Base-by-base conservation (phyloP, 2,797 vertebrate genomes). In the Pseudocheirus occidentalis region DNA sequence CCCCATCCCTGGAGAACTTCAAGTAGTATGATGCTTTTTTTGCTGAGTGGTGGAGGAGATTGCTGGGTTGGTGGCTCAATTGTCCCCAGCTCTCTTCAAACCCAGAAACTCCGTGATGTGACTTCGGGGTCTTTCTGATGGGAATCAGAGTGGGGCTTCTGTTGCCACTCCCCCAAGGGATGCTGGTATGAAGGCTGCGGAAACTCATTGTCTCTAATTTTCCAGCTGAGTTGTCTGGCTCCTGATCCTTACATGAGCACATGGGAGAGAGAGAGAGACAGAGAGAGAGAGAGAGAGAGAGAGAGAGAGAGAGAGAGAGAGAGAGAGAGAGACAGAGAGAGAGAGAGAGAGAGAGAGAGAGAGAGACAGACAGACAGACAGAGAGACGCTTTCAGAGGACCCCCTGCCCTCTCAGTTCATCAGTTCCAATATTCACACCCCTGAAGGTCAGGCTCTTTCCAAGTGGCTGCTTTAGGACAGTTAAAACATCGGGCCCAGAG, bases 371-470 rank as follows among this genome's bases (percentile, higher is more conserved):
- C n/a, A n/a, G n/a, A n/a, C n/a, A n/a, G n/a, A n/a, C n/a, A 13
- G 62, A 66, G 59, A n/a, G 62, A n/a, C 13, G 4, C 66, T 81
- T n/a, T 81, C 16, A 0, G 66, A 46, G 66, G 24, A 92, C 52
- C 6, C 16, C 57, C 16, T 12, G 11, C 12, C 0, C 46, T 89
- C 54, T 53, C 73, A 90, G 66, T 90, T 92, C 52, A 56, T 57
- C 89, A 95, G 46, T 91, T 31, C 16, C 0, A 91, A 87, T 52
- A n/a, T 55, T 46, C 28, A 0, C 81, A 50, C 90, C 91, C 91
- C 66, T 90, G 91, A 96, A 96, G 95, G 96, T 95, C 93, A 73
- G 91, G 91, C 93, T 93, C 81, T 95, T 55, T 94, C 81, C 21
- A 0, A 34, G 40, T 53, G 90, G 93, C 96, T 95, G 95, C 97